Base-by-base conservation (phyloP, 2,888 invertebrate species). In the Arge pagana region DNA sequence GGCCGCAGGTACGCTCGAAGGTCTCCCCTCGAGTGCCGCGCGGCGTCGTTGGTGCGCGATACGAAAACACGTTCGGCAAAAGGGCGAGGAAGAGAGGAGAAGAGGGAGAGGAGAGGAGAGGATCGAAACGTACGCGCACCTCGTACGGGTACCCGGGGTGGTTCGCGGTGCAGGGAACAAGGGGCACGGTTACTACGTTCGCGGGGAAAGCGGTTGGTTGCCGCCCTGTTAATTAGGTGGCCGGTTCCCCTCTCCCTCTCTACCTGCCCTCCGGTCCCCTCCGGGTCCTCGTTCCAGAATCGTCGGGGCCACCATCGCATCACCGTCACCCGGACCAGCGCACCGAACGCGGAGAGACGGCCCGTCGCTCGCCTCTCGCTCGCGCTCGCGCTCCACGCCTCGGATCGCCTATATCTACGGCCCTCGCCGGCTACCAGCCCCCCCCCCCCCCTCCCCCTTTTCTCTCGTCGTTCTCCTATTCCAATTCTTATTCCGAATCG, bases 141-240 rank as follows among this genome's bases (percentile, higher is more conserved):
- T 55, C 53, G 40, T 56, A 59, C 51, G 57, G 56, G 49, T 42
- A 50, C 50, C 50, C 40, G 52, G 54, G 51, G 50, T 54, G 48
- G 56, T 42, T 52, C 53, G 61, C 58, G 59, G 57, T 58, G 57
- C 55, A 59, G 61, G 62, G 59, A 50, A 49, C 39, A 52, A 56
- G 60, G 64, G 66, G 53, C 56, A 60, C 30, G 39, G 43, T 42
- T 33, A 37, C 31, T 30, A 33, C 45, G 45, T 45, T 45, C 39
- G 51, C 41, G 53, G 64, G 57, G 62, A 63, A 45, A 45, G 45
- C 45, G 45, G 45, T 45, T 45, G 33, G 45, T 45, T 24, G 60
- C 58, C 60, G 51, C 57, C 68, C 71, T 68, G 70, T 71, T 70
- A 71, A 71, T 66, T 67, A 69, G 69, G 70, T 70, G 70, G 69